phyloP scores from a whole-genome alignment of 2,888 invertebrate genomes.

The Ferrisia virgata region DNA sequence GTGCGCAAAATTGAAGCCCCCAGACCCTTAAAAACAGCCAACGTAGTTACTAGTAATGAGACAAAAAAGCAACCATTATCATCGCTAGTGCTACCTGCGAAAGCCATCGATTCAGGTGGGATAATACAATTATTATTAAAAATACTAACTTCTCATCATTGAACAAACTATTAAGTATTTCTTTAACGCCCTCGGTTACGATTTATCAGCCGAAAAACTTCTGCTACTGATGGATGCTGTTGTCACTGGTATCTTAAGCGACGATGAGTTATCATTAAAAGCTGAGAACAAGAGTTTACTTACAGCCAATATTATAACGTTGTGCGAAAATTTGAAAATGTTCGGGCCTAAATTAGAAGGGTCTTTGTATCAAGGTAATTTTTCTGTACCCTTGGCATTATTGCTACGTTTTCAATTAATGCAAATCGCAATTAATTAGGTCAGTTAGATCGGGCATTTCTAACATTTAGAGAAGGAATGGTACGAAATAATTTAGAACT shows the following conservation, averaged over 20 bases:
- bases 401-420: neutral
- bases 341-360: slow-evolving; percentile 70
- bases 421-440: slow-evolving; percentile 55
- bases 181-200: slow-evolving; percentile 32
- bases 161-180: no score
- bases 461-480: slow-evolving; percentile 83
- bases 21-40: slow-evolving; percentile 62
- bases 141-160: slow-evolving; percentile 46
- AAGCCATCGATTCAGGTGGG: slow-evolving; percentile 29
- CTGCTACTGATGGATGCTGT: slow-evolving; percentile 79
- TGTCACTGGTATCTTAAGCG: slow-evolving; percentile 70
- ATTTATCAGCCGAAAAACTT: slow-evolving; percentile 68
- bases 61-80: neutral
- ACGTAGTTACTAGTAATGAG: neutral
- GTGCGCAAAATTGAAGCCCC: slow-evolving; percentile 69
- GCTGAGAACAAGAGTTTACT: slow-evolving; percentile 54
- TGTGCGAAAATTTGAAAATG: slow-evolving; percentile 77
- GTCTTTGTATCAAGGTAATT: slow-evolving; percentile 19
- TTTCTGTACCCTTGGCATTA: neutral
- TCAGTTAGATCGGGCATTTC: slow-evolving; percentile 76
- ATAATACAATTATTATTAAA: neutral
- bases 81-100: neutral
- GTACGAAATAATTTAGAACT: slow-evolving; percentile 82
- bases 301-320: slow-evolving; percentile 70
- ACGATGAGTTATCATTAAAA: slow-evolving; percentile 57